Evolutionary conservation across 2,888 invertebrate genomes (phyloP).

Genomic region (Orthosia gothica): DNA sequence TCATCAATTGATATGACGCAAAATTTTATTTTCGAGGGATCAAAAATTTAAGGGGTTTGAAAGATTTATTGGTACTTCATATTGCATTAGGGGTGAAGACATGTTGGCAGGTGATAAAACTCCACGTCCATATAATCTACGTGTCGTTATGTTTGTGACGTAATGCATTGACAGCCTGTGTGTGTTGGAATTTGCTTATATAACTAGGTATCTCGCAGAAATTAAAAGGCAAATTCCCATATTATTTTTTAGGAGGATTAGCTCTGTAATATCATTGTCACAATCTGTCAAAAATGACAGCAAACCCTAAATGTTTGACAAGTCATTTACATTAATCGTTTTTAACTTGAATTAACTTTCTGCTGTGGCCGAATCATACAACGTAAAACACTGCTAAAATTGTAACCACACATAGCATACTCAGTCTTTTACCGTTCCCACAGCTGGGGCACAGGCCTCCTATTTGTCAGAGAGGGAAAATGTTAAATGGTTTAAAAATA

Average conservation of each 20-base stretch:
- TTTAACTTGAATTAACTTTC: too few species aligned
- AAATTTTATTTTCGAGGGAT: conserved; percentile 10
- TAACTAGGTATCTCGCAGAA: background rate
- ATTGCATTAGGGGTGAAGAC: conserved; percentile 36
- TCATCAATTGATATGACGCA: conserved; percentile 9
- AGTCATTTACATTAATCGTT: too few species aligned
- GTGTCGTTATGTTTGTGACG: background rate
- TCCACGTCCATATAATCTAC: background rate
- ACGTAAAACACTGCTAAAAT: too few species aligned
- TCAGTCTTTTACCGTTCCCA: too few species aligned
- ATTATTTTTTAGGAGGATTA: background rate
- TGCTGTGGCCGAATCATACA: too few species aligned
- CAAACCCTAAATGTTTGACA: too few species aligned
- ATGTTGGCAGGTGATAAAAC: conserved; percentile 29
- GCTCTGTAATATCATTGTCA: too few species aligned
- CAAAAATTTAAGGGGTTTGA: conserved; percentile 23
- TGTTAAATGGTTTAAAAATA: too few species aligned
- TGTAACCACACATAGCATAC: too few species aligned
- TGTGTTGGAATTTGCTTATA: background rate
- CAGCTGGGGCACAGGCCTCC: too few species aligned
- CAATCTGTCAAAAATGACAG: too few species aligned
- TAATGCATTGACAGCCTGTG: background rate
- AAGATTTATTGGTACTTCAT: conserved; percentile 44
- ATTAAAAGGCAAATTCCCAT: background rate
- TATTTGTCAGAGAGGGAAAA: too few species aligned